Evolutionary conservation across 2,797 vertebrate genomes (phyloP).

Genomic region (Spondyliosoma cantharus): DNA sequence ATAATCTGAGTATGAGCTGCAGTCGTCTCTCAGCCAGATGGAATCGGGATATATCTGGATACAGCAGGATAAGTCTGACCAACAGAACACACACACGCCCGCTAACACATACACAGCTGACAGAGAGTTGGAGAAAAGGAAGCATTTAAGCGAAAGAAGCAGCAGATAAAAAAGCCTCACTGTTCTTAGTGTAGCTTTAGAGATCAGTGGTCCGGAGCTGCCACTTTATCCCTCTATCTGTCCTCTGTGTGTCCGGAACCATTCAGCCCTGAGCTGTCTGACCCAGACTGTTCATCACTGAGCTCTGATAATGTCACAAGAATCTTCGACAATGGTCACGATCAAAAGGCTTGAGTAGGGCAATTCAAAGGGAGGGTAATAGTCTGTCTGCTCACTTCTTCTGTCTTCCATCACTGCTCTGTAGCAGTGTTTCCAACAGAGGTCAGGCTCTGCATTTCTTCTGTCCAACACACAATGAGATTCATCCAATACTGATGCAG

Average conservation of each 20-base stretch:
- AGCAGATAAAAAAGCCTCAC: slow-evolving; percentile 29
- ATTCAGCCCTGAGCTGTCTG: slow-evolving; percentile 42
- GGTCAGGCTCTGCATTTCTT: not conserved
- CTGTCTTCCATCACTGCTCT: slow-evolving; percentile 19
- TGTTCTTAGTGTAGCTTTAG: slow-evolving; percentile 50
- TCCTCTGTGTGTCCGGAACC: slow-evolving; percentile 30
- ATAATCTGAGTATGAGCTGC: not conserved
- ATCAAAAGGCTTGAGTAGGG: slow-evolving; percentile 40
- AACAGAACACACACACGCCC: slow-evolving; percentile 7
- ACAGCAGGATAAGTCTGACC: not conserved
- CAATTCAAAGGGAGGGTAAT: slow-evolving; percentile 19
- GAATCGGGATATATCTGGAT: not conserved
- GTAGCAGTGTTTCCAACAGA: not conserved
- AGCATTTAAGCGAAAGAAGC: slow-evolving; percentile 36
- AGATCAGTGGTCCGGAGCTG: slow-evolving; percentile 43
- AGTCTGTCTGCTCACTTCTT: slow-evolving; percentile 4
- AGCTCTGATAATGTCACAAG: slow-evolving; percentile 51
- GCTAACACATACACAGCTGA: not conserved
- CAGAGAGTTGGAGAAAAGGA: slow-evolving; percentile 5
- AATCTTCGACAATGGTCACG: slow-evolving; percentile 36
- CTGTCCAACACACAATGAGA: not conserved
- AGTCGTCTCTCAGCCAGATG: not conserved
- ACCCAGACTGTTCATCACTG: slow-evolving; percentile 41
- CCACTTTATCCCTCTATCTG: slow-evolving; percentile 48
- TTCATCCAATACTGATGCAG: not conserved